These are phyloP conservation scores for Pholis gunnellus DNA, from an alignment of 2,113 vertebrate species.

Conservation along the genomic window DNA sequence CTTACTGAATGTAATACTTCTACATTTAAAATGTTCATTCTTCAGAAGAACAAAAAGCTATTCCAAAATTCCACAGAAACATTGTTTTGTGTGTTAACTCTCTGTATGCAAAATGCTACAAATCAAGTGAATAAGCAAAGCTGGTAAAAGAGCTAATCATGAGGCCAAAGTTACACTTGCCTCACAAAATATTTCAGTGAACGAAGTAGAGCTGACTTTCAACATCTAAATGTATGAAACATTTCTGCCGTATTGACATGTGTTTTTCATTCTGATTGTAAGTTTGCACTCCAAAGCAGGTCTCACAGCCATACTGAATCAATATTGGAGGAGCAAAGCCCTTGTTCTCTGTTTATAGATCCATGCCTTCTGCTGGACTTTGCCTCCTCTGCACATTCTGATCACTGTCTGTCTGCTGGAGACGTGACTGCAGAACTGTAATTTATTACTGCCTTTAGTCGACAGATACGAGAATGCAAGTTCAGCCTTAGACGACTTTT, in stretches of 20 bases:
- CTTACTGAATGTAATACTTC: not conserved
- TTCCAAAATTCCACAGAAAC: not conserved
- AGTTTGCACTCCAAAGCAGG: constrained; percentile 75
- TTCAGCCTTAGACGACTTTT: constrained; percentile 14
- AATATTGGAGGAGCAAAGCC: constrained; percentile 77
- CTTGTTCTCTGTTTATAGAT: constrained; percentile 80
- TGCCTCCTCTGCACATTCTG: constrained; percentile 76
- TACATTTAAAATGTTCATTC: not conserved
- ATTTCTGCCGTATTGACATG: constrained; percentile 66
- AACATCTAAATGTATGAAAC: constrained; percentile 59
- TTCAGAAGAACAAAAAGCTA: not conserved
- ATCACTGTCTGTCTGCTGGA: constrained; percentile 73
- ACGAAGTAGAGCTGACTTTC: constrained; percentile 32
- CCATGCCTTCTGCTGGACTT: constrained; percentile 70
- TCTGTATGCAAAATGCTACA: not conserved
- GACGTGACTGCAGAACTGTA: constrained; percentile 64
- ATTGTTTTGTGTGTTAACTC: not conserved
- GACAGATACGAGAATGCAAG: not conserved
- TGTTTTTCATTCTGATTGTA: constrained; percentile 70
- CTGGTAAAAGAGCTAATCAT: not conserved
- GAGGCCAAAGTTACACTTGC: not conserved
- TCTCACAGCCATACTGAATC: constrained; percentile 77
- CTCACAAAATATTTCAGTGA: not conserved
- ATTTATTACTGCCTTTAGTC: constrained; percentile 47
- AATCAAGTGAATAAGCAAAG: not conserved